A percentile compares a stretch with the other conserved stretches of the same genome.
Evolutionary conservation across 2,113 vertebrate species (phyloP).

Genomic region (Corvus moneduloides): DNA sequence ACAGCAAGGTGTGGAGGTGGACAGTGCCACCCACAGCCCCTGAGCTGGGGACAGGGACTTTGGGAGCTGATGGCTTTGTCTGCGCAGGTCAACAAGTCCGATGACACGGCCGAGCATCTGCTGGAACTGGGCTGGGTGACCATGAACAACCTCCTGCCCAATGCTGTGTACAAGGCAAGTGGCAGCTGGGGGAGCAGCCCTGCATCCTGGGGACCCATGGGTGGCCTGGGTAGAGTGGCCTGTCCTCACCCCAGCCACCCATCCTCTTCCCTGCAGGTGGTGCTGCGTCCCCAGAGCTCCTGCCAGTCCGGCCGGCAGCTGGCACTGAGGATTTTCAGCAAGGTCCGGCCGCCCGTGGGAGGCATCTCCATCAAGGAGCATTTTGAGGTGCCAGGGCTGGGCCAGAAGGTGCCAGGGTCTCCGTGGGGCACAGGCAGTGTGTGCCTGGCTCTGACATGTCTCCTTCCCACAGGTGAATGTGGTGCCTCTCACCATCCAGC

Average conservation of each 20-base stretch:
- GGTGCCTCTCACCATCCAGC: conserved; percentile 96
- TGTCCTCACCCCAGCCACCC: background rate
- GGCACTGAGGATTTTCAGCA: conserved; percentile 95
- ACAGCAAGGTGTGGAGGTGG: conserved; percentile 86
- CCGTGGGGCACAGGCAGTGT: accelerated
- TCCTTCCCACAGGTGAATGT: conserved; percentile 86
- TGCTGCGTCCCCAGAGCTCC: conserved; percentile 92
- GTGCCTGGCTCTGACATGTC: background rate
- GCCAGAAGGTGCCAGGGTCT: background rate
- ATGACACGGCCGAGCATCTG: conserved; percentile 97
- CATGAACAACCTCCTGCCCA: conserved; percentile 98
- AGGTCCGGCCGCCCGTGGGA: conserved; percentile 95
- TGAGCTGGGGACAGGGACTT: accelerated
- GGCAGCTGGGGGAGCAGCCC: background rate
- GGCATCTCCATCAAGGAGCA: conserved; percentile 99
- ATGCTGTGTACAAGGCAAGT: conserved; percentile 91
- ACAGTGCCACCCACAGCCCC: background rate
- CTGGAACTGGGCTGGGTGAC: conserved; percentile 97
- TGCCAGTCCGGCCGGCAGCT: conserved; percentile 93
- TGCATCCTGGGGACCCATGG: background rate
- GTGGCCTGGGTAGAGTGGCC: background rate
- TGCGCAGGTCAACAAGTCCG: conserved; percentile 92
- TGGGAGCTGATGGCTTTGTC: background rate
- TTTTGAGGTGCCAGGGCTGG: conserved; percentile 82
- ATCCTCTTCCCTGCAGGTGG: conserved; percentile 78